Conservation (phyloP, 2,888 invertebrate genomes). For the Diploptera punctata region DNA sequence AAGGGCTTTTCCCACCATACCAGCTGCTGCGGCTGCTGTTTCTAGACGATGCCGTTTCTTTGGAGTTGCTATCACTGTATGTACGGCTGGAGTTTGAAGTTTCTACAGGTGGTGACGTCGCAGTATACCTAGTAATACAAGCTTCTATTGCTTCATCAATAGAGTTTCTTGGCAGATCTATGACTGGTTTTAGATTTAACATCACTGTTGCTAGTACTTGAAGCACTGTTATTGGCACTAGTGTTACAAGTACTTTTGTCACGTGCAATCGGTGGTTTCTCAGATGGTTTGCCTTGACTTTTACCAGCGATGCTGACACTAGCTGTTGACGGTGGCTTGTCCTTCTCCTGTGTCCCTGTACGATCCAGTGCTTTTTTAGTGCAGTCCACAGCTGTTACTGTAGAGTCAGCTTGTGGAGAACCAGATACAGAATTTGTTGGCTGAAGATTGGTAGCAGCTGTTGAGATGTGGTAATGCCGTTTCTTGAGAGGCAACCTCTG, state of each 20-base stretch:
- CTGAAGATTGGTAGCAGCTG: slow-evolving; percentile 48
- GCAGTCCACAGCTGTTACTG: slow-evolving; percentile 32
- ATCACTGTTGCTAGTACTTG: slow-evolving; percentile 7
- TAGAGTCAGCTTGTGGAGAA: background rate
- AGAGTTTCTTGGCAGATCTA: slow-evolving; percentile 45
- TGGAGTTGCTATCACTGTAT: slow-evolving; percentile 63
- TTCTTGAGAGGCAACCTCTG: slow-evolving; percentile 93
- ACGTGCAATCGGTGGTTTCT: background rate
- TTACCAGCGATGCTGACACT: background rate
- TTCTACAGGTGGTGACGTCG: slow-evolving; percentile 47
- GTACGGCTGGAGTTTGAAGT: slow-evolving; percentile 47
- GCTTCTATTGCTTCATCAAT: slow-evolving; percentile 65
- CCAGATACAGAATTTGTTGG: slow-evolving; percentile 24
- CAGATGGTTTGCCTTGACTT: slow-evolving; percentile 22
- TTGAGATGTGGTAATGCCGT: slow-evolving; percentile 81
- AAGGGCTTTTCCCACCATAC: slow-evolving; percentile 14
- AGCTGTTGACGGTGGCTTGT: background rate
- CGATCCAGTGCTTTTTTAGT: slow-evolving; percentile 16
- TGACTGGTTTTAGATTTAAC: slow-evolving; percentile 27
- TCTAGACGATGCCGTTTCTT: slow-evolving; percentile 77
- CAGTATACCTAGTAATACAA: slow-evolving; percentile 58
- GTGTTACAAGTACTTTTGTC: slow-evolving; percentile 8
- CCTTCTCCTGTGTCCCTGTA: slow-evolving; percentile 2
- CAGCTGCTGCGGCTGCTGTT: slow-evolving; percentile 40
- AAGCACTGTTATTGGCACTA: background rate